Evolutionary conservation across 2,888 invertebrate species (phyloP).

Genomic region (Sturmia bella): DNA sequence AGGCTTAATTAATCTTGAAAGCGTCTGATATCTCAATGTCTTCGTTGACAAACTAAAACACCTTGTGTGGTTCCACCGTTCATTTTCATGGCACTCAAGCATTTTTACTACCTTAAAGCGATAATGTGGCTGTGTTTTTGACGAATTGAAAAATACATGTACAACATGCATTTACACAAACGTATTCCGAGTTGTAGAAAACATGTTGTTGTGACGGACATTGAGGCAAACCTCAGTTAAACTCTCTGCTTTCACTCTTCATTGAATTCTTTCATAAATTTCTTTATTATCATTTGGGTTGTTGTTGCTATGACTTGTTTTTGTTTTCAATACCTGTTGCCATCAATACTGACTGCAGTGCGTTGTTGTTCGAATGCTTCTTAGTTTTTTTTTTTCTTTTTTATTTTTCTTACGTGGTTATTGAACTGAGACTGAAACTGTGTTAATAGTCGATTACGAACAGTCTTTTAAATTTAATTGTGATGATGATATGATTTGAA

Average conservation of each 20-base stretch:
- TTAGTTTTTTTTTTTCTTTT: constrained; percentile 19
- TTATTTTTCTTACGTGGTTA: constrained; percentile 59
- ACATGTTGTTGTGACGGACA: constrained; percentile 21
- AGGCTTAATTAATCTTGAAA: too few relatives aligned
- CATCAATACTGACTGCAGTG: constrained; percentile 3
- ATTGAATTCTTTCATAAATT: constrained; percentile 69
- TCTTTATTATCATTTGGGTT: constrained; percentile 48
- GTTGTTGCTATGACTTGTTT: constrained; percentile 18
- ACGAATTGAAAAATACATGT: constrained; percentile 27
- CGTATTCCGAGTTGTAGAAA: background rate
- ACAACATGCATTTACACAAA: background rate
- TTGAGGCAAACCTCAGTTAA: constrained; percentile 48
- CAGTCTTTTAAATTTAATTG: constrained; percentile 29
- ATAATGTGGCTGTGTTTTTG: constrained; percentile 26
- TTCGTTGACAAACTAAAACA: too few relatives aligned
- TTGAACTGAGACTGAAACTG: constrained; percentile 66
- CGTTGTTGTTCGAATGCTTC: constrained; percentile 37
- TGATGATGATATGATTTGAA: constrained; percentile 30
- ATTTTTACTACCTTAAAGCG: constrained; percentile 8
- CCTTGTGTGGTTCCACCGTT: constrained; percentile 4
- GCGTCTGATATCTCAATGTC: too few relatives aligned
- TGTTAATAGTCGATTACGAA: constrained; percentile 62
- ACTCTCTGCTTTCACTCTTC: constrained; percentile 67
- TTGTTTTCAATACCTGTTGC: constrained; percentile 10
- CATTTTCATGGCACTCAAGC: background rate